Percentiles rank a stretch among this genome's conserved stretches.
These are phyloP conservation scores for Diglossa brunneiventris DNA, from an alignment of 2,113 vertebrate genomes.

Conservation along the genomic window DNA sequence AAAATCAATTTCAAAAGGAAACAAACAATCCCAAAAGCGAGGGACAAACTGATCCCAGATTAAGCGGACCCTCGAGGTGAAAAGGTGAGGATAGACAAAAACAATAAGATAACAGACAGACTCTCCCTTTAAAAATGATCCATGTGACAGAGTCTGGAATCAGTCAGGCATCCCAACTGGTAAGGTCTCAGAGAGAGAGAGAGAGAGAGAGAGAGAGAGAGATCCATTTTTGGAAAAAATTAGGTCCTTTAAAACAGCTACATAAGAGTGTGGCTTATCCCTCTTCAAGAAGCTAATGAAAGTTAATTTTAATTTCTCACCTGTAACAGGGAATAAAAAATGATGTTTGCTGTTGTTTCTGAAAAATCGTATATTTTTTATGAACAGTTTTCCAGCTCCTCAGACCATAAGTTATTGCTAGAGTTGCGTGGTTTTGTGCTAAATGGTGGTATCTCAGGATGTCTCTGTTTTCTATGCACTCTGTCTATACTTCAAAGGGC, in stretches of 20 bases:
- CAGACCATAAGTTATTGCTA: background rate
- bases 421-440: background rate
- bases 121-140: background rate
- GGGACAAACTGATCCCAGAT: fast-evolving
- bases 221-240: background rate
- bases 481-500: background rate
- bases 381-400: background rate
- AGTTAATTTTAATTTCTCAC: background rate
- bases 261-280: background rate
- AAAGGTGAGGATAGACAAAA: background rate
- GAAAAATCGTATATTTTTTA: background rate
- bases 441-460: background rate
- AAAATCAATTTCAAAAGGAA: background rate
- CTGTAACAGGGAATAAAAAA: background rate
- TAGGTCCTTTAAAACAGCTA: background rate
- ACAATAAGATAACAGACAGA: background rate
- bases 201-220: background rate
- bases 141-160: background rate
- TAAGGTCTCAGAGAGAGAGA: background rate
- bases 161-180: background rate
- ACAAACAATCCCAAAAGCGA: background rate
- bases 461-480: background rate
- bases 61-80: background rate
- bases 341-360: background rate
- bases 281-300: background rate